phyloP scores from a whole-genome alignment of 2,888 invertebrate species.

The Aricia artaxerxes region DNA sequence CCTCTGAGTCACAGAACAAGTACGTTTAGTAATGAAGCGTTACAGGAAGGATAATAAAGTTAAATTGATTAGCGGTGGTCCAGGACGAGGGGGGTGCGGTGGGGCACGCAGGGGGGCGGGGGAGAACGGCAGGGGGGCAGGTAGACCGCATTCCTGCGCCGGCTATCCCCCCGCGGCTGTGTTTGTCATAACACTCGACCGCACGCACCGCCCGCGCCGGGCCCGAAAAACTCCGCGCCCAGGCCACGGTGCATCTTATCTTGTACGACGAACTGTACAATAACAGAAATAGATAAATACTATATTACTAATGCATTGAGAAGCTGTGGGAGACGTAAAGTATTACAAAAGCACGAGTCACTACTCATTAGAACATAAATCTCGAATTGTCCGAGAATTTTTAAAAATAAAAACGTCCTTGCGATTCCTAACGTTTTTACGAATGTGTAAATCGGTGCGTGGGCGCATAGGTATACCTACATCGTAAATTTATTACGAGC shows the following conservation, averaged over 20 bases:
- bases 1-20: conserved; percentile 51
- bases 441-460: conserved; percentile 64
- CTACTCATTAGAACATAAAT: neutral
- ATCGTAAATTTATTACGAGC: conserved; percentile 72
- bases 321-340: neutral
- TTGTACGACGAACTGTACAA: conserved; percentile 20
- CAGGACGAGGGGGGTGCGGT: conserved; percentile 34
- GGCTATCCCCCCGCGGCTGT: conserved; percentile 46
- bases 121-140: conserved; percentile 72
- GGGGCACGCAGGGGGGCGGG: neutral
- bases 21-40: conserved; percentile 68
- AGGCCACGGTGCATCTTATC: conserved; percentile 23
- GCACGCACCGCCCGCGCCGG: conserved; percentile 45
- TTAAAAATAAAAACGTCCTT: conserved; percentile 46
- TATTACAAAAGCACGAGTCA: neutral
- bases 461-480: conserved; percentile 65
- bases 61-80: conserved; percentile 79
- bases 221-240: conserved; percentile 41
- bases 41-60: conserved; percentile 77
- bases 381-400: neutral
- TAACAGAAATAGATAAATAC: conserved; percentile 2
- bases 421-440: conserved; percentile 55
- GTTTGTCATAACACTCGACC: conserved; percentile 63
- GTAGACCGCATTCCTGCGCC: conserved; percentile 71
- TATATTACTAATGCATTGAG: neutral